A percentile compares a stretch with the other conserved stretches of the same genome.
Conservation (phyloP, 2,797 vertebrate genomes). For the Argentina silus region DNA sequence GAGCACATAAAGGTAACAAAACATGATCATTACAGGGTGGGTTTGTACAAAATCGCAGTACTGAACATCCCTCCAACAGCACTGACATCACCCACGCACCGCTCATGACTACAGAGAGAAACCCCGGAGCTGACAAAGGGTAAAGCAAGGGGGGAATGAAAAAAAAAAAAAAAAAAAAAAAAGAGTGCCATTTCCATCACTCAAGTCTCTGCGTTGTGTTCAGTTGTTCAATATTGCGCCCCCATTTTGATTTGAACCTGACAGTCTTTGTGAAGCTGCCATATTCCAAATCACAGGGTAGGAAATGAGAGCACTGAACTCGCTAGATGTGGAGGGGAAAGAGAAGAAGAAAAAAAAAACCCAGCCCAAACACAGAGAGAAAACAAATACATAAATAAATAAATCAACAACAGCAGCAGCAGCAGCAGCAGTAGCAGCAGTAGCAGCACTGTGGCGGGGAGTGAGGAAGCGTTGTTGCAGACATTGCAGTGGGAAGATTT, state of each 20-base stretch:
- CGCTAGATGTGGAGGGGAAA: constrained; percentile 69
- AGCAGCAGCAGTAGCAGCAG: too few relatives aligned
- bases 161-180: constrained; percentile 43
- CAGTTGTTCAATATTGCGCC: constrained; percentile 74
- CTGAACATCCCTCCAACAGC: constrained; percentile 75
- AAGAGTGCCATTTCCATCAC: constrained; percentile 69
- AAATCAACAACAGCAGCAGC: constrained; percentile 71
- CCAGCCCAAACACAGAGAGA: constrained; percentile 68
- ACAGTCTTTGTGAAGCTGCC: constrained; percentile 78
- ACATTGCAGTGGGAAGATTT: constrained; percentile 70
- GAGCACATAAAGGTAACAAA: constrained; percentile 80
- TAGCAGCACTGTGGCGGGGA: constrained; percentile 56
- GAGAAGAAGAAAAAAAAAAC: constrained; percentile 76
- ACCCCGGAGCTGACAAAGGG: constrained; percentile 81
- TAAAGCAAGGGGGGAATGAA: constrained; percentile 62
- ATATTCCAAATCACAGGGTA: constrained; percentile 76
- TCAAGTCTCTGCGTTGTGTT: constrained; percentile 72
- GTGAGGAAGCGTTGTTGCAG: constrained; percentile 38
- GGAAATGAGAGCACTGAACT: constrained; percentile 75
- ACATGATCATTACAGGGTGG: constrained; percentile 83
- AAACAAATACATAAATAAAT: constrained; percentile 83
- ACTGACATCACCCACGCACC: constrained; percentile 80
- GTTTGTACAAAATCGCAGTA: constrained; percentile 83
- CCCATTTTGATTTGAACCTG: constrained; percentile 80
- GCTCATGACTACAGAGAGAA: constrained; percentile 80